Evolutionary conservation across 2,113 vertebrate species (phyloP), one percentile per base, ranked within the genome.

Genomic region (Naja naja): DNA sequence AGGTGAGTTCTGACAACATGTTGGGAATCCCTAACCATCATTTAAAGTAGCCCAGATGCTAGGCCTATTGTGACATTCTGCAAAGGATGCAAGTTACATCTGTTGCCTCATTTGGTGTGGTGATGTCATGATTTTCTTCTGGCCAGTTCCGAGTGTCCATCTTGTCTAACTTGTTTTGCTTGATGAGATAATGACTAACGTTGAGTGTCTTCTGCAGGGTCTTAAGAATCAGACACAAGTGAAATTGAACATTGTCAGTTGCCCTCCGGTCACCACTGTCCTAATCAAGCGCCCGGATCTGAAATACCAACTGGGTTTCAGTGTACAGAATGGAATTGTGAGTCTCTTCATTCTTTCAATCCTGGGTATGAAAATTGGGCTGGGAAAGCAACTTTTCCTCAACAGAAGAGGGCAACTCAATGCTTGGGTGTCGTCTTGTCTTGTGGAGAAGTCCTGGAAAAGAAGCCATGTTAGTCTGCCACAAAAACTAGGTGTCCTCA

Each of bases 251-350:
- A 99, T 99, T 0, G 99, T 99, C 94, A 99, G 99, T 96, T 99
- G 99, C 91, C 99, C 99, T 53, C 99, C 99, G 1, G 99, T 99
- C 93, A 99, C 99, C 89, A 99, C 99, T 0, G 99, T 99, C 88
- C 99, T 99, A 94, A 99, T 99, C 94, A 99, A 99, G 97, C 98
- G 99, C 91, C 99, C 99, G 0, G 99, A 99, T 95, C 97, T 99
- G 86, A 99, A 99, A 97, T 99, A 99, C 96, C 99, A 99, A 97
- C 97, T 99, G 96, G 99, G 99, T 92, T 99, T 99, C 98, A 99
- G 99, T 1, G 99, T 99, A 91, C 99, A 99, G 97, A 99, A 99
- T 0, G 99, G 99, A 97, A 99, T 99, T 4, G 99, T 99, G 96
- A 98, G 99, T 98, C 85, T 87, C 39, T 91, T 10, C 53, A 22